phyloP scores from a whole-genome alignment of 2,113 vertebrate species.

The Lasiurus borealis region DNA sequence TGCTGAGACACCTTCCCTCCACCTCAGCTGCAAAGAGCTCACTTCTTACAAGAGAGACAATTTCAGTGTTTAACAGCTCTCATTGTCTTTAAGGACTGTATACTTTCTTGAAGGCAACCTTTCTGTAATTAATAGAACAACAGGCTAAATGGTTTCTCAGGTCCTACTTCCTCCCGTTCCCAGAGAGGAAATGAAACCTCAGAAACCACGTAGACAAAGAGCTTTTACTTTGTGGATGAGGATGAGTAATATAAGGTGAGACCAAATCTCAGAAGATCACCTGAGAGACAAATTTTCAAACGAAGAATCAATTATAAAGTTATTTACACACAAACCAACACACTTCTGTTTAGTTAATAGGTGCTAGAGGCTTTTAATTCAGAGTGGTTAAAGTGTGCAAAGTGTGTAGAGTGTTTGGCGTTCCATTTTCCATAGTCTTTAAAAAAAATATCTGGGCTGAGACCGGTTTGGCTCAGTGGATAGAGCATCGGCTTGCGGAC shows the following conservation, averaged over 20 bases:
- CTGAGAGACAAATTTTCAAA: not conserved
- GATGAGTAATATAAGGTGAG: not conserved
- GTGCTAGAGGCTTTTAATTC: not conserved
- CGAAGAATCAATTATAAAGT: not conserved
- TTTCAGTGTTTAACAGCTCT: constrained; percentile 25
- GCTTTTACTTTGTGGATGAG: not conserved
- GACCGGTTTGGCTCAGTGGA: too few relatives aligned
- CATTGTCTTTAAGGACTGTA: not conserved
- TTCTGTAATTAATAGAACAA: constrained; percentile 2
- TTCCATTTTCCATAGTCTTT: constrained; percentile 9
- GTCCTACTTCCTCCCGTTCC: too few relatives aligned
- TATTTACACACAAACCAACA: not conserved
- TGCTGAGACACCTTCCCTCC: not conserved
- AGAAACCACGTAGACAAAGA: not conserved
- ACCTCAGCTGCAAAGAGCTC: not conserved
- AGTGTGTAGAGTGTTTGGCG: not conserved
- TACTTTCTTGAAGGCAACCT: constrained; percentile 37
- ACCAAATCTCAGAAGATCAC: constrained; percentile 22
- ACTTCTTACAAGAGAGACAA: not conserved
- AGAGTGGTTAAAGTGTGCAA: not conserved
- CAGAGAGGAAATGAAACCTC: not conserved
- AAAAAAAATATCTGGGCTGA: too few relatives aligned
- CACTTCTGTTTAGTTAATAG: not conserved
- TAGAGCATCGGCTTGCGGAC: too few relatives aligned
- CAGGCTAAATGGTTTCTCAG: not conserved